phyloP scores from a whole-genome alignment of 2,113 vertebrate species.

The Neomonachus schauinslandi region DNA sequence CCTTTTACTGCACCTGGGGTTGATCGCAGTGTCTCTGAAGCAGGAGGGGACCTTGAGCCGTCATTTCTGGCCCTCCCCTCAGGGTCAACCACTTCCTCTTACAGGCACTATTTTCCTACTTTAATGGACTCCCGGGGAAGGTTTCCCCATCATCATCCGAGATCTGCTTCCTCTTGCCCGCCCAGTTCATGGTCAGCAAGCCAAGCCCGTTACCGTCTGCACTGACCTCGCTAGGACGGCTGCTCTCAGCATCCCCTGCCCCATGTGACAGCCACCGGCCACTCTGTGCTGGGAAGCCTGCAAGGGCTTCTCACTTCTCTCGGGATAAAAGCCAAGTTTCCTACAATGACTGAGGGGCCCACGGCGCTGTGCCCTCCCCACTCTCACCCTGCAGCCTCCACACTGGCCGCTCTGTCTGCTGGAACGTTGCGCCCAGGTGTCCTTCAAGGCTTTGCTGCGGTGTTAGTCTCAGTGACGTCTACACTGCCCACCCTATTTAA shows the following conservation, averaged over 20 bases:
- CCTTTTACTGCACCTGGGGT: too few relatives aligned
- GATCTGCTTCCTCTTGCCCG: neutral
- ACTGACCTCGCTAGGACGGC: fast-evolving
- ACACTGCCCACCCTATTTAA: fast-evolving
- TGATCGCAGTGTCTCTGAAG: neutral
- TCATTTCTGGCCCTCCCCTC: fast-evolving
- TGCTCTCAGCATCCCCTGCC: fast-evolving
- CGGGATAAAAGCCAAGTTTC: neutral
- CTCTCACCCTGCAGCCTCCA: fast-evolving
- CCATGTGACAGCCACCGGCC: fast-evolving
- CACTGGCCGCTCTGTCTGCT: neutral
- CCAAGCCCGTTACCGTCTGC: too few relatives aligned
- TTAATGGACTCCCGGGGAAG: too few relatives aligned
- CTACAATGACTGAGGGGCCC: fast-evolving
- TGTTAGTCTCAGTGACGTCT: neutral
- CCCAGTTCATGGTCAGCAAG: fast-evolving
- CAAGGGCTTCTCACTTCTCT: neutral
- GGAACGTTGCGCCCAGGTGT: fast-evolving
- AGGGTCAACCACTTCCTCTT: fast-evolving
- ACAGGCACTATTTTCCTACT: fast-evolving
- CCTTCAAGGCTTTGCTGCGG: too few relatives aligned
- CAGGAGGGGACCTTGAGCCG: neutral
- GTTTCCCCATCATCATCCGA: fast-evolving
- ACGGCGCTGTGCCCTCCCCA: too few relatives aligned
- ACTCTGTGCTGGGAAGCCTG: fast-evolving